Evolutionary conservation across 2,113 vertebrate genomes (phyloP).

Genomic region (Maccullochella peelii): DNA sequence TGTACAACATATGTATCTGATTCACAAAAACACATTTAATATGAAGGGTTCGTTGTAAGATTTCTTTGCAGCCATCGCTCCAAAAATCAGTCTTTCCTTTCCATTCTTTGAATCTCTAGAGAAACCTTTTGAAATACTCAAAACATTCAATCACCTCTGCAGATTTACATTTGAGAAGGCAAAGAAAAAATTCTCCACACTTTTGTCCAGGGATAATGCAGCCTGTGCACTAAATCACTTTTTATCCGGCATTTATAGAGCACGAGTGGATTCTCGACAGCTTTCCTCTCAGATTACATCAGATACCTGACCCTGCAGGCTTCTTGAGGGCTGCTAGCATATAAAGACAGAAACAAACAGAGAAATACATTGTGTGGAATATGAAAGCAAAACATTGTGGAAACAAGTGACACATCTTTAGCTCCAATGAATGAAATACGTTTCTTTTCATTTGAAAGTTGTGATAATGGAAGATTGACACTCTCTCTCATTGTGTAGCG

Average conservation of each 20-base stretch:
- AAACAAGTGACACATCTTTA: not conserved
- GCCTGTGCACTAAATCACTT: conserved; percentile 1
- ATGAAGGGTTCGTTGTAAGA: accelerated
- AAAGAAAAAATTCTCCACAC: not conserved
- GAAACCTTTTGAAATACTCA: too few relatives aligned
- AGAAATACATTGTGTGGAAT: conserved; percentile 5
- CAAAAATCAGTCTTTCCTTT: not conserved
- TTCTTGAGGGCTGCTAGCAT: conserved; percentile 12
- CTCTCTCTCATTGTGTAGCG: not conserved
- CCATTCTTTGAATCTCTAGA: not conserved
- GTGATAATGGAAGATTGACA: not conserved
- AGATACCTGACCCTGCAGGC: conserved; percentile 51
- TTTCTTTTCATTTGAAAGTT: not conserved
- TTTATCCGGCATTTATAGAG: conserved; percentile 19
- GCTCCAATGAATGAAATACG: not conserved
- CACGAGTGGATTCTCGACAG: conserved; percentile 33
- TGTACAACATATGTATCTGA: not conserved
- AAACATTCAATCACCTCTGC: not conserved
- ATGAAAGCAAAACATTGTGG: conserved; percentile 17
- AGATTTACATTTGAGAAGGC: not conserved
- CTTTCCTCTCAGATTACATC: conserved; percentile 26
- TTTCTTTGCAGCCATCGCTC: not conserved
- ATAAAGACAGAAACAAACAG: conserved; percentile 9
- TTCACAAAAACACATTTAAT: conserved; percentile 1
- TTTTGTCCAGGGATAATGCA: not conserved